Conservation (phyloP, 1,140 invertebrate species). For the Plectrocnemia conspersa region DNA sequence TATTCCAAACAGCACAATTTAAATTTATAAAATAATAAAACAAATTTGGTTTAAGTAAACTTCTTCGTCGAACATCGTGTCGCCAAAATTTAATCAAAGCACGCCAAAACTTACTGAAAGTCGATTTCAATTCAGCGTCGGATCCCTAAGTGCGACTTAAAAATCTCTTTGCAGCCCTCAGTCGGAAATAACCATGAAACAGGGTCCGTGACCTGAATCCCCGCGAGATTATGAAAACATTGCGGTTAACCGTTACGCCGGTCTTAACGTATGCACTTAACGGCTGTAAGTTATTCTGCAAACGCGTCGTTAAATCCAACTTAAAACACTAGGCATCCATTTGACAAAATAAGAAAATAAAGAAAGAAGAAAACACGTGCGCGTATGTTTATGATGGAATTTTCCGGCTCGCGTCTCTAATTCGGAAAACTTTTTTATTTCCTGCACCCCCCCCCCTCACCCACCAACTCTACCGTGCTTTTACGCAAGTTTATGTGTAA, state of each 20-base stretch:
- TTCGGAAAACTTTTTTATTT: constrained; percentile 23
- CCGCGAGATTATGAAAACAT: constrained; percentile 6
- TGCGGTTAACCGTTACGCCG: constrained; percentile 6
- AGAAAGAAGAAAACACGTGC: not conserved
- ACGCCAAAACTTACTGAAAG: no score
- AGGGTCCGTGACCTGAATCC: not conserved
- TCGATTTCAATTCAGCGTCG: no score
- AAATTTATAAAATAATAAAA: no score
- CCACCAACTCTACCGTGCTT: constrained; percentile 27
- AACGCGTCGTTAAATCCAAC: no score
- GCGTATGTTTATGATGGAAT: not conserved
- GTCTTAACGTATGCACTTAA: constrained; percentile 6
- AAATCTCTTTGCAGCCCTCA: no score
- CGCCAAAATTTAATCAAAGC: no score
- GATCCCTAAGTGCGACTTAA: no score
- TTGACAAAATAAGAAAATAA: constrained; percentile 1
- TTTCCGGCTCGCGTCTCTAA: no score
- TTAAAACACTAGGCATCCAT: not conserved
- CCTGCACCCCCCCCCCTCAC: not conserved
- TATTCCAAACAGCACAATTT: no score
- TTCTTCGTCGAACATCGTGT: no score
- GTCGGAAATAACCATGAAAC: not conserved
- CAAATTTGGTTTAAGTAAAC: no score
- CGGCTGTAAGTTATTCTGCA: constrained; percentile 5
- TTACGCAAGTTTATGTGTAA: constrained; percentile 33